Percentiles rank a stretch among this genome's conserved stretches.
Conservation (phyloP, 2,797 vertebrate species). For the Glyptemys insculpta region DNA sequence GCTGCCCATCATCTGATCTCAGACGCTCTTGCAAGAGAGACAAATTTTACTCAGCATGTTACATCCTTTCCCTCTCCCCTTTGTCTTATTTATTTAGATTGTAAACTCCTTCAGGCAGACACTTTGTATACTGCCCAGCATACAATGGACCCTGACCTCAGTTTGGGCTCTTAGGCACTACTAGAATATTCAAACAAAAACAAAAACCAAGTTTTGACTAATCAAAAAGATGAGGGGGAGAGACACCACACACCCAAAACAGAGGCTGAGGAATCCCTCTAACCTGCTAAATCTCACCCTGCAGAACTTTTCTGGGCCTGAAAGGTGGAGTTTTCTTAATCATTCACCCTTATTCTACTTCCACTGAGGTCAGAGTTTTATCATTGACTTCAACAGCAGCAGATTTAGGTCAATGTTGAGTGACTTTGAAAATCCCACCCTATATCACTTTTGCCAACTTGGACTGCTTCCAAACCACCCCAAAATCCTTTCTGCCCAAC, state of each 20-base stretch:
- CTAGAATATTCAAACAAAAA: neutral
- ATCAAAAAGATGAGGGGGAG: neutral
- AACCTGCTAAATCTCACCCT: neutral
- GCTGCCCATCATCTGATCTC: slow-evolving; percentile 90
- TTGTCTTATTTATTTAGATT: neutral
- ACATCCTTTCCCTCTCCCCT: neutral
- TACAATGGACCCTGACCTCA: neutral
- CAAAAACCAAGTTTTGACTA: neutral
- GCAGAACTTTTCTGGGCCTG: neutral
- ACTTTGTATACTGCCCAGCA: neutral
- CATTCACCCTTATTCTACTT: neutral
- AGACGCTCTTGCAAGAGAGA: slow-evolving; percentile 90
- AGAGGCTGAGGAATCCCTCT: neutral
- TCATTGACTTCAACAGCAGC: neutral
- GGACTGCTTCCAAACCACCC: neutral
- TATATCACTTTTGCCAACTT: neutral
- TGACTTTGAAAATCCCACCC: neutral
- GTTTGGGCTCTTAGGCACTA: neutral
- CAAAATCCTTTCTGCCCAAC: neutral
- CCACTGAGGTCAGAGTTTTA: neutral
- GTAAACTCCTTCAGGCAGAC: neutral
- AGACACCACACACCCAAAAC: neutral
- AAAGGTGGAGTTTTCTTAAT: neutral
- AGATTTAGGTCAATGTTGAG: neutral
- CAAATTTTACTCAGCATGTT: slow-evolving; percentile 16